Percentiles rank a stretch among this genome's conserved stretches.
These are phyloP conservation scores for Cryptotermes secundus DNA, from an alignment of 1,140 invertebrate genomes.

Conservation along the genomic window DNA sequence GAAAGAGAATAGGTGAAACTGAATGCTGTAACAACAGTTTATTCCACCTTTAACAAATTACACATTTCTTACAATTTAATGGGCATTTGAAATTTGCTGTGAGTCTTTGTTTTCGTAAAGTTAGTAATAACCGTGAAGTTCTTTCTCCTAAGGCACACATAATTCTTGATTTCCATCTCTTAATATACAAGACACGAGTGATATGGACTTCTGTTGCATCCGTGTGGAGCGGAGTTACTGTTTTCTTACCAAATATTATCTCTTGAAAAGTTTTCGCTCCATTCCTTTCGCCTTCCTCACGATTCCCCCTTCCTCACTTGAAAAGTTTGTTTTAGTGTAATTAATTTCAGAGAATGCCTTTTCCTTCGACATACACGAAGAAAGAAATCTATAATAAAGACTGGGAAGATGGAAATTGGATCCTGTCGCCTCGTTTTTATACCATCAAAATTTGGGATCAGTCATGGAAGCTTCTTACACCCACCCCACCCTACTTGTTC, in stretches of 20 bases:
- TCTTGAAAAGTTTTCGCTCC: not conserved
- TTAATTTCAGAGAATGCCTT: slow-evolving; percentile 2
- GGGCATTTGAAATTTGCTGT: not conserved
- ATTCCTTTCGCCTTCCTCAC: not conserved
- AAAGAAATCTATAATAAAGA: slow-evolving; percentile 12
- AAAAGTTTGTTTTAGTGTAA: slow-evolving; percentile 20
- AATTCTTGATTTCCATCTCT: not conserved
- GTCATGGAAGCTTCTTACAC: slow-evolving; percentile 3
- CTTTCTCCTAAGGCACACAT: not conserved
- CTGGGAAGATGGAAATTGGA: not conserved
- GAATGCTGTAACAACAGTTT: too few species aligned
- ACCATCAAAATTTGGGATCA: slow-evolving; percentile 1
- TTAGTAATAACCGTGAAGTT: not conserved
- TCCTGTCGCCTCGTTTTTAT: slow-evolving; percentile 11
- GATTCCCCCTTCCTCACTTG: not conserved
- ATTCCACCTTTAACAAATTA: too few species aligned
- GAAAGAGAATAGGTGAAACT: too few species aligned
- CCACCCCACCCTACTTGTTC: not conserved
- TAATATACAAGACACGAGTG: not conserved
- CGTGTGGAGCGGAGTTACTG: not conserved
- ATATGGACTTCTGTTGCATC: not conserved
- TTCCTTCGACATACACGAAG: not conserved
- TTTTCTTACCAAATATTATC: slow-evolving; percentile 18
- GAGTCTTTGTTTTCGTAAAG: not conserved
- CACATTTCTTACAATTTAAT: too few species aligned